Base-by-base conservation (phyloP, 53 echinoderm and acorn worm species). In the Antedon mediterranea region DNA sequence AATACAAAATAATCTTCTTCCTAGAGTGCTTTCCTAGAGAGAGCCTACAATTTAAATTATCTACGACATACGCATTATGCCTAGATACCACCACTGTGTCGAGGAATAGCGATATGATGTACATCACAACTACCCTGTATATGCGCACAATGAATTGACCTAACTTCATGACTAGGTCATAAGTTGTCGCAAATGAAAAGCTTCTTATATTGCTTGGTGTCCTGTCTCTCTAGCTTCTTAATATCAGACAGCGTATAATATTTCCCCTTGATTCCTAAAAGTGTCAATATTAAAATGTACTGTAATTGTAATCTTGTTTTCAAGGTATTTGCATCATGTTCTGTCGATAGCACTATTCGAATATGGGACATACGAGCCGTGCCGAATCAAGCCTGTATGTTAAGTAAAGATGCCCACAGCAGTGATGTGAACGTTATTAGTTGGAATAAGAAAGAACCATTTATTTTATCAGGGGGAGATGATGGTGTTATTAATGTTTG, bases 311-410 rank as follows among this genome's bases (percentile, higher is more conserved):
- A n/a, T 76, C 27, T 70, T 28, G 73, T 73, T 3, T 79, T 43
- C 4, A 71, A 97, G 97, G 97, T 97, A 0, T 97, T 97, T 85
- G 97, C 97, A 74, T 97, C 97, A 11, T 97, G 97, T 73, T 97
- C 97, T 0, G 97, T 97, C n/a, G 97, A 97, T 78, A 97, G 92
- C 28, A 85, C 90, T 73, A 75, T 97, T 44, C 84, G 92, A 42
- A 74, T 97, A 72, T 97, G 97, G 97, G 97, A 97, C 28, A 81
- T 89, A 4, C 78, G 97, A 31, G 97, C 97, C 15, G 34, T 79
- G 8, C 97, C 97, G 32, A 81, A 82, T 72, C 92, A 97, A 77
- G 97, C 97, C 9, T 97, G 97, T 70, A 97, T 97, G 97, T 82
- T 97, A 42, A 88, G 90, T 18, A 87, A 94, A 87, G 83, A 89